These are phyloP conservation scores for Lepus europaeus DNA, from an alignment of 2,113 vertebrate species.

Conservation along the genomic window DNA sequence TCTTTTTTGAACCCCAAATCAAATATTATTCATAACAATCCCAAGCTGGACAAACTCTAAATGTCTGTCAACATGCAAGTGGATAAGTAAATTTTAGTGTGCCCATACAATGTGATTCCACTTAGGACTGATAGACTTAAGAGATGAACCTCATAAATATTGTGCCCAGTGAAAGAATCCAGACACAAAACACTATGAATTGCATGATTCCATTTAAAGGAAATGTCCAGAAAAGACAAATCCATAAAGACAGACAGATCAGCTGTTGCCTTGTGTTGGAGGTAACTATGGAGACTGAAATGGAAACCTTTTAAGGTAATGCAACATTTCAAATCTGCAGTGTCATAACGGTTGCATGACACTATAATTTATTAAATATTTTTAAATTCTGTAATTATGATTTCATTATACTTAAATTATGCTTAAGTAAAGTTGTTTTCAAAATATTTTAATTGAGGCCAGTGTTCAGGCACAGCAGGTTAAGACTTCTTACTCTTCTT, in stretches of 20 bases:
- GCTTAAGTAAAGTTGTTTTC: background rate
- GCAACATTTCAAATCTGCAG: background rate
- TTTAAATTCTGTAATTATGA: background rate
- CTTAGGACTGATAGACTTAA: background rate
- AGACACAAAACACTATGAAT: too few relatives aligned
- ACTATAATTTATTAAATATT: background rate
- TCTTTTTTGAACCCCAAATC: background rate
- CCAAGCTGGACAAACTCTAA: background rate
- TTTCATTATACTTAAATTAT: too few relatives aligned
- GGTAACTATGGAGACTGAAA: background rate
- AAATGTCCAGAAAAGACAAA: too few relatives aligned
- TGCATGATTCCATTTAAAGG: background rate
- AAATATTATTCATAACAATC: background rate
- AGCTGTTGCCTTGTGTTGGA: background rate
- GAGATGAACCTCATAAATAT: background rate
- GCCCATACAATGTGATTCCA: background rate
- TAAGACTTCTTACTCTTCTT: too few relatives aligned
- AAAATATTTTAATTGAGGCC: too few relatives aligned
- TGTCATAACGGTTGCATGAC: accelerated
- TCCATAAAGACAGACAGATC: background rate
- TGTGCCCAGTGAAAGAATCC: background rate
- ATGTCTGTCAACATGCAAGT: background rate
- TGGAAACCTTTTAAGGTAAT: background rate
- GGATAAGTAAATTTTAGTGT: background rate
- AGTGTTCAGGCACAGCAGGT: too few relatives aligned